These are phyloP conservation scores for Corvus cornix DNA, from an alignment of 2,113 vertebrate species.

Conservation along the genomic window DNA sequence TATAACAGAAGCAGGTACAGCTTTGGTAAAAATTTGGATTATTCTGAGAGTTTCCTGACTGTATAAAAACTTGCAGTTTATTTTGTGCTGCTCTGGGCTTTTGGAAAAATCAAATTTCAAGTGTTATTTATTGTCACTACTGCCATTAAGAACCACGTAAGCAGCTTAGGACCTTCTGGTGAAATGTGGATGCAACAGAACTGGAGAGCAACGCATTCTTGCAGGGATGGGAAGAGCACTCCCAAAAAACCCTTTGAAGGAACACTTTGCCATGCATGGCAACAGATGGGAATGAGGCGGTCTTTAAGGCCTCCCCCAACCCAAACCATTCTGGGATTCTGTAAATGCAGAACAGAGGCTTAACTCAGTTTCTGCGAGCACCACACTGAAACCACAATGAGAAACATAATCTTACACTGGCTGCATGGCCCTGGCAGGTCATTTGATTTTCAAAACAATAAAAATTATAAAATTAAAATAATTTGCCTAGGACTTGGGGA, in stretches of 20 bases:
- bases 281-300: fast-evolving
- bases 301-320: neutral
- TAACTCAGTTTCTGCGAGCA: neutral
- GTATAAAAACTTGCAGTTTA: neutral
- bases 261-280: neutral
- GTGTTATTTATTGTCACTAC: neutral
- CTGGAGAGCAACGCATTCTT: fast-evolving
- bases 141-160: neutral
- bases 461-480: neutral
- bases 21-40: neutral
- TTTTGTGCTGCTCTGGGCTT: neutral
- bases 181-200: neutral
- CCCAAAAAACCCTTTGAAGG: neutral
- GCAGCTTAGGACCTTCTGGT: neutral
- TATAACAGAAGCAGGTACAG: neutral
- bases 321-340: neutral
- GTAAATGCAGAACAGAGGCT: neutral
- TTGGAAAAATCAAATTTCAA: neutral
- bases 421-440: fast-evolving
- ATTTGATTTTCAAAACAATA: neutral
- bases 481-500: neutral
- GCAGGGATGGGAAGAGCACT: neutral
- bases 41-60: neutral
- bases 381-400: neutral
- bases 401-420: neutral